phyloP scores from a whole-genome alignment of 2,888 invertebrate genomes.

The Lycocerus yunnanus region DNA sequence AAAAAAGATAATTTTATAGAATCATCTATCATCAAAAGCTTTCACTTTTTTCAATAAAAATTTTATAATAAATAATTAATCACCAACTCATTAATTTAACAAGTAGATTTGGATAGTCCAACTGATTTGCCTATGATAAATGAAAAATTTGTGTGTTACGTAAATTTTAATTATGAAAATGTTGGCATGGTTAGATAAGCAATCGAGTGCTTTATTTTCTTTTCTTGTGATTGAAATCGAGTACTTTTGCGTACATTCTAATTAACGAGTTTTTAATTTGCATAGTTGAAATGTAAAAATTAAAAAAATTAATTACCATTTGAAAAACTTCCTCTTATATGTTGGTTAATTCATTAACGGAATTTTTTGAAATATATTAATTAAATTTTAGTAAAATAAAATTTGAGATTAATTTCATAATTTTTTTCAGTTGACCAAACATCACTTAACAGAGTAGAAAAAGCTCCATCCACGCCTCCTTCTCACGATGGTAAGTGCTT shows the following conservation, averaged over 20 bases:
- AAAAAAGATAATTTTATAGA: not conserved
- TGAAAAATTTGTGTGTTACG: not conserved
- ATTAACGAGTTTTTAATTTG: not conserved
- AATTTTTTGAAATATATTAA: conserved; percentile 4
- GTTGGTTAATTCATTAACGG: not conserved
- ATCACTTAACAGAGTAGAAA: conserved; percentile 66
- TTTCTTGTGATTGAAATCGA: not conserved
- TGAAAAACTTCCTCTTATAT: conserved; percentile 13
- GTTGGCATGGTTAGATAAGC: not conserved
- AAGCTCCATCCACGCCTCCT: conserved; percentile 78
- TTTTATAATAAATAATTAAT: not conserved
- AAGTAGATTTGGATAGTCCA: not conserved
- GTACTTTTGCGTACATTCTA: not conserved
- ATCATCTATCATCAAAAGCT: not conserved
- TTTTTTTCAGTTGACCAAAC: conserved; percentile 59
- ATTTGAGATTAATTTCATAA: conserved; percentile 9
- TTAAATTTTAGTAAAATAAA: conserved; percentile 5
- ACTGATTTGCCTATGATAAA: not conserved
- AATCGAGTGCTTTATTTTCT: not conserved
- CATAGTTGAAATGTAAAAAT: not conserved
- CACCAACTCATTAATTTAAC: not conserved
- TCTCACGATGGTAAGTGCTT: conserved; percentile 68
- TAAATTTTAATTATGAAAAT: not conserved
- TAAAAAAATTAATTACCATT: conserved; percentile 2
- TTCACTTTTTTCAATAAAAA: not conserved